phyloP scores from a whole-genome alignment of 1,140 invertebrate species.

The roundworm (Caenorhabditis elegans) region DNA sequence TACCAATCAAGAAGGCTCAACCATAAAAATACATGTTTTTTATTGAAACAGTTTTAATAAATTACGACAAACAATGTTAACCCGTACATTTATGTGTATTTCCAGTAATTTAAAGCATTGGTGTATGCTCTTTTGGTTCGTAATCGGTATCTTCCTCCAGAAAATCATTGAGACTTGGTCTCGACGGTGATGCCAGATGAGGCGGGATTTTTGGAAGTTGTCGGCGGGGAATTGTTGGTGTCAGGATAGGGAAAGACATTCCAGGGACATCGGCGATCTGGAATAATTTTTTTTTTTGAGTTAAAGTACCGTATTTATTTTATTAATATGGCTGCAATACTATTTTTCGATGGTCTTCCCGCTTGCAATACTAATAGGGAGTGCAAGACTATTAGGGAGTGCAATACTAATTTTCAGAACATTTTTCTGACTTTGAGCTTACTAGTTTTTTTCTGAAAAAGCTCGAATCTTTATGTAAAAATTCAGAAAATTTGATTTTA shows the following conservation, averaged over 20 bases:
- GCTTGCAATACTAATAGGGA: too few species aligned
- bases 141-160: background rate
- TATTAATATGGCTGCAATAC: too few species aligned
- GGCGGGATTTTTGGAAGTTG: constrained; percentile 46
- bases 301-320: too few species aligned
- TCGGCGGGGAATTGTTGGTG: constrained; percentile 35
- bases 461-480: too few species aligned
- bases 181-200: constrained; percentile 38
- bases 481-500: too few species aligned
- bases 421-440: too few species aligned
- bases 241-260: constrained; percentile 37
- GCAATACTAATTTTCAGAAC: too few species aligned
- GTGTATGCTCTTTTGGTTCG: constrained; percentile 3
- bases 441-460: too few species aligned
- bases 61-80: background rate
- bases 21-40: background rate
- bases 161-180: background rate
- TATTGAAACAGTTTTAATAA: background rate
- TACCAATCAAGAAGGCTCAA: background rate
- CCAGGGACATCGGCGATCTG: constrained; percentile 32
- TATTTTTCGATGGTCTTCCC: too few species aligned
- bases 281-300: too few species aligned
- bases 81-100: background rate
- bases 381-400: too few species aligned
- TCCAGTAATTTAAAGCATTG: background rate